Evolutionary conservation across 1,140 invertebrate species (phyloP), one percentile per base, ranked within the genome.

Genomic region (Leptonema lineaticorne): DNA sequence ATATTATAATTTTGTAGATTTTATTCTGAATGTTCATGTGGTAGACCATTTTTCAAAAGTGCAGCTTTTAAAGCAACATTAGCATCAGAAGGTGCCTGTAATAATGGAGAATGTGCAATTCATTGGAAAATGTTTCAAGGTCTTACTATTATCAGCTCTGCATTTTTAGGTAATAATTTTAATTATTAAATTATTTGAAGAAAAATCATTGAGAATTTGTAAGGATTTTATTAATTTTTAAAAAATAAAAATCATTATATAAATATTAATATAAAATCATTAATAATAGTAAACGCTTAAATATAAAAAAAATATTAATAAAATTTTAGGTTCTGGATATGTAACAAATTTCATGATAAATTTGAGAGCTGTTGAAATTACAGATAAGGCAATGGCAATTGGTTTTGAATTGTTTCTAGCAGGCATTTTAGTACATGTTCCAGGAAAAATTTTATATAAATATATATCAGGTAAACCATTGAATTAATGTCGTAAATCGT

Each of bases 311-410:
- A n/a, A n/a, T n/a, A 58, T n/a, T n/a, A 27, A 5, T 50, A 30
- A 28, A 37, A 26, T 66, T 37, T 22, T 37, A 66, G 78, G 75
- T n/a, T 79, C 83, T 1, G 81, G 77, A 1, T 75, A 81, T n/a
- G 78, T 88, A 11, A 83, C 84, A 16, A 86, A 85, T 69, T 73
- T 87, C 0, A 56, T 89, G 29, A 84, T 89, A 8, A 82, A 77
- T 1, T 66, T 89, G 9, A 78, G 86, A 70, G 78, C 81, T 27
- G 82, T 85, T 4, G 74, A 80, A 64, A 71, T 76, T 0, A 83
- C 84, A 74, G 87, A 89, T 65, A 89, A 88, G 74, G 76, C 85
- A 0, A 66, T 87, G 22, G 80, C 85, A 0, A 77, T 89, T 69
- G 85, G 82, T n/a, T 83, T 87, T 20, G 81, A 83, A 69, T 71